Percentiles rank a stretch among this genome's conserved stretches.
These are phyloP conservation scores for Amorpha juglandis DNA, from an alignment of 2,888 invertebrate genomes.

Conservation along the genomic window DNA sequence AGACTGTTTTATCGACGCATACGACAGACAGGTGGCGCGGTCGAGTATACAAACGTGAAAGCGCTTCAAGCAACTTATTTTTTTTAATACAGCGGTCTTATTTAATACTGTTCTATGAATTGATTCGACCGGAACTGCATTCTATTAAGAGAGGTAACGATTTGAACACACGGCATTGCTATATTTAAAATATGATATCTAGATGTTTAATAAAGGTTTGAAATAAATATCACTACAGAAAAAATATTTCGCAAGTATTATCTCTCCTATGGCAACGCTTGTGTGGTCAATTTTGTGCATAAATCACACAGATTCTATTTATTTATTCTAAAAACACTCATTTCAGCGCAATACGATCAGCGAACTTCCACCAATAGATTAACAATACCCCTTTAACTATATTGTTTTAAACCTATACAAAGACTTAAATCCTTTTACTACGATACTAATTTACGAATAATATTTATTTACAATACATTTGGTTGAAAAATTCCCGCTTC, in stretches of 20 bases:
- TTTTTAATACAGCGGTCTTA: background rate
- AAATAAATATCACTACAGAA: too few species aligned
- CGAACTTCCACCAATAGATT: too few species aligned
- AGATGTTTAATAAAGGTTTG: too few species aligned
- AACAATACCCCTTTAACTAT: too few species aligned
- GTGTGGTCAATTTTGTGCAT: too few species aligned
- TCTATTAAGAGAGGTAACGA: background rate
- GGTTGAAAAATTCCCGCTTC: background rate
- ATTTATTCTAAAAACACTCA: too few species aligned
- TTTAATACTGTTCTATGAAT: background rate
- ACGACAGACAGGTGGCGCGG: conserved; percentile 70
- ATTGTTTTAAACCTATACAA: background rate
- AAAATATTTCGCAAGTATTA: background rate
- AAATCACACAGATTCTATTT: too few species aligned
- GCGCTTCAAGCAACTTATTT: conserved; percentile 41
- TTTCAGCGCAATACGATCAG: too few species aligned
- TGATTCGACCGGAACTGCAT: background rate
- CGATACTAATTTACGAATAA: background rate
- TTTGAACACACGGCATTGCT: too few species aligned
- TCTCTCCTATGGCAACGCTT: background rate
- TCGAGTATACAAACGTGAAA: conserved; percentile 34
- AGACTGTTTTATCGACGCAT: conserved; percentile 53
- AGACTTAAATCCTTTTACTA: background rate
- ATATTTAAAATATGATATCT: too few species aligned
- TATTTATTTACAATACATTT: too few species aligned